Evolutionary conservation across 53 echinoderm and acorn worm species (phyloP), one percentile per base, ranked within the genome.

Genomic region (Temnopleurus reevesii): DNA sequence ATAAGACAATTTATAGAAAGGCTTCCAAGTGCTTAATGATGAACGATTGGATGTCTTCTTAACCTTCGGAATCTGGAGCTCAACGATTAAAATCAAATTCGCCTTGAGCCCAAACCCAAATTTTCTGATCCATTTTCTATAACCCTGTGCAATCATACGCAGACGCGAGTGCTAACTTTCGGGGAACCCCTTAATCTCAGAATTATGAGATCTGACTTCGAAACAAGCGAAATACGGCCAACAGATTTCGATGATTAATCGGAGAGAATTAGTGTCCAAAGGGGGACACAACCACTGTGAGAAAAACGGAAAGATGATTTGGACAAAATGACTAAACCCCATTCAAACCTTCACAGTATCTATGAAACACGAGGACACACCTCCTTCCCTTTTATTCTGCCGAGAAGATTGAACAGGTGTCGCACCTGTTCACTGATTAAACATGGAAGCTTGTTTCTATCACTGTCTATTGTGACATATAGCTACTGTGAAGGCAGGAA

Each of bases 161-260:
- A n/a, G 41, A 71, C 36, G 23, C 43, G 41, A 71, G 71, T 71
- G 71, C 23, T 71, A 71, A 71, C 71, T 71, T 71, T 71, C 71
- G 36, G 19, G n/a, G 65, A 18, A 71, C 7, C 71, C 71, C 71
- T 23, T 71, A 71, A 71, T 71, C 71, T 71, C 5, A 71, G 71
- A 71, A 38, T 71, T 71, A 71, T 43, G 41, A 71, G 41, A 71
- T 41, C 71, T 71, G 71, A 12, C n/a, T 7, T 43, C n/a, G 71
- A 71, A 71, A 71, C 71, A 36, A 41, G 38, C 71, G 36, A 71
- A 71, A 71, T 41, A 71, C 71, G 71, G 71, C 71, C 71, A 21
- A 38, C 23, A 15, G 71, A 71, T 71, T 71, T n/a, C 43, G 4
- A 41, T 71, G 71, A 71, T 71, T 36, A 71, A 71, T 71, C 23